Base-by-base conservation (phyloP, 1,140 invertebrate genomes). In the Holcopasites calliopsidis region DNA sequence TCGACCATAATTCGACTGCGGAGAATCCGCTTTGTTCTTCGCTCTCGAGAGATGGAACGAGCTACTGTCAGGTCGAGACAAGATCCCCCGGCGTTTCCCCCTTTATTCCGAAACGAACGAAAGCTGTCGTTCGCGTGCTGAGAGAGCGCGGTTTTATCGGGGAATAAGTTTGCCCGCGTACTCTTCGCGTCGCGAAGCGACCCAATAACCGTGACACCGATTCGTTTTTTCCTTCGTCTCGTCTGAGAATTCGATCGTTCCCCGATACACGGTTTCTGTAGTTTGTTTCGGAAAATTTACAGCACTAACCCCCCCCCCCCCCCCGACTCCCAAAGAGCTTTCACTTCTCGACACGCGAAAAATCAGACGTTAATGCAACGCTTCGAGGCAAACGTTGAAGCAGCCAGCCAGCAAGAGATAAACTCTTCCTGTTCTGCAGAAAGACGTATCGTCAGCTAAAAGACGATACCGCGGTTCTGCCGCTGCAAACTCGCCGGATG, bases 201-300 rank as follows among this genome's bases (percentile, higher is more conserved):
- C 68, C 76, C 40, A 71, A 62, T 72, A 72, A 77, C 76, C 68
- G 69, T 77, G 76, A 77, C 68, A 77, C 38, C 21, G 13, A 65
- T 77, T 55, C 61, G n/a, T n/a, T n/a, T 65, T 55, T 21, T 33
- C 8, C 38, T 49, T 65, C 31, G 21, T 23, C 49, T 38, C 60
- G 44, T 42, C 35, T 44, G 42, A 16, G 23, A 16, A 42, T 58
- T 42, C 44, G 28, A 58, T 58, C 50, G 38, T 75, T 52, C 3
- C 23, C 13, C 13, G 28, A 21, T 54, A n/a, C n/a, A n/a, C n/a
- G n/a, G n/a, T n/a, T n/a, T n/a, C n/a, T n/a, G n/a, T n/a, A n/a
- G n/a, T n/a, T n/a, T n/a, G n/a, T n/a, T n/a, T n/a, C n/a, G n/a
- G n/a, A n/a, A n/a, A n/a, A n/a, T n/a, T n/a, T n/a, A n/a, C n/a